These are phyloP conservation scores for Atrichornis clamosus DNA, from an alignment of 2,113 vertebrate species.

Conservation along the genomic window DNA sequence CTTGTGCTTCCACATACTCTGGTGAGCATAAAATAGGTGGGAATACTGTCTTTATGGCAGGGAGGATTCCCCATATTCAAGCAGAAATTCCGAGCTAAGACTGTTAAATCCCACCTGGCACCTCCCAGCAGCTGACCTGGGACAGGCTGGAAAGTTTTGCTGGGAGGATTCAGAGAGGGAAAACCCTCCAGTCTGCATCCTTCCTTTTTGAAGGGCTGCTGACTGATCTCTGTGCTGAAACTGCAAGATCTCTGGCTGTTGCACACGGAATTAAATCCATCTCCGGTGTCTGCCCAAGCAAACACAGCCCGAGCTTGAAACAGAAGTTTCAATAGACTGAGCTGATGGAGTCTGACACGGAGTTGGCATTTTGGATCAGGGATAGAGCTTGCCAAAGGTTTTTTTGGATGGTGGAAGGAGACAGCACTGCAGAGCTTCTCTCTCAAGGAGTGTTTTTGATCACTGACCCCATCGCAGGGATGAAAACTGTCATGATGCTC, in stretches of 20 bases:
- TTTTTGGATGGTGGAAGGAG: background rate
- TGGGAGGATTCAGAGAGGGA: background rate
- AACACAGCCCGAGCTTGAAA: background rate
- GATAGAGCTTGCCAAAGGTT: background rate
- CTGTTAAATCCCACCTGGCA: background rate
- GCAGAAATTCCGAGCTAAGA: background rate
- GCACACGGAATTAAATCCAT: background rate
- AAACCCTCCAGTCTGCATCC: background rate
- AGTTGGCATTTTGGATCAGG: background rate
- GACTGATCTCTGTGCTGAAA: background rate
- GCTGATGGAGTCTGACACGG: background rate
- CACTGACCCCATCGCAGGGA: rapidly evolving
- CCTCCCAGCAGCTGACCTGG: background rate
- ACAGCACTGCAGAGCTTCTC: background rate
- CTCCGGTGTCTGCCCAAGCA: background rate
- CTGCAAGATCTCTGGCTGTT: background rate
- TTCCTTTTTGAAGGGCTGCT: background rate
- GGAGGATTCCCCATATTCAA: background rate
- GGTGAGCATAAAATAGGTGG: background rate
- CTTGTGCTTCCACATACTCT: background rate
- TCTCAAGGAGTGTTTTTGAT: background rate
- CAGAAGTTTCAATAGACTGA: background rate
- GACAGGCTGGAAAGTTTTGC: background rate
- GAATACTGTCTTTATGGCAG: background rate
- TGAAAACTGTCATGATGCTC: background rate